Evolutionary conservation across 2,113 vertebrate species (phyloP).

Genomic region (Calonectris borealis): DNA sequence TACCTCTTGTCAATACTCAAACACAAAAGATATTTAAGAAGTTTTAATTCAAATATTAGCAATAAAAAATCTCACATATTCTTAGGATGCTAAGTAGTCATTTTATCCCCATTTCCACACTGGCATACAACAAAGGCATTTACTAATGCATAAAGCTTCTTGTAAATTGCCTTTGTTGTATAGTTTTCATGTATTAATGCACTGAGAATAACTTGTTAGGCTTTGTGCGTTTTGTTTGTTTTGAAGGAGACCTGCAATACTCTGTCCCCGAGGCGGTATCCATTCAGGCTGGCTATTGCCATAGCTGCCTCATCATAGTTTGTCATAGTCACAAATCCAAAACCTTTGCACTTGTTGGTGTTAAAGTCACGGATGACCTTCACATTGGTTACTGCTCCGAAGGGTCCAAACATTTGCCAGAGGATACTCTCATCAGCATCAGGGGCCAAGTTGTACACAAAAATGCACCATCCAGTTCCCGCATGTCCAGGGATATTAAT

Average conservation of each 20-base stretch:
- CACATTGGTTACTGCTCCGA: constrained; percentile 98
- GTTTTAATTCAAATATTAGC: constrained; percentile 88
- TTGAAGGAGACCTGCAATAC: constrained; percentile 99
- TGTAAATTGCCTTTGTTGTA: constrained; percentile 84
- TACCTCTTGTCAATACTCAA: constrained; percentile 84
- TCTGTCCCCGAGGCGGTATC: constrained; percentile 97
- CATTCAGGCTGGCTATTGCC: constrained; percentile 98
- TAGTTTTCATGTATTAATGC: constrained; percentile 88
- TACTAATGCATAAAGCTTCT: constrained; percentile 79
- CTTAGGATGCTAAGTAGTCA: constrained; percentile 89
- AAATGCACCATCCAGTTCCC: constrained; percentile 98
- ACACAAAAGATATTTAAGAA: constrained; percentile 89
- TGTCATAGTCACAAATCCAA: constrained; percentile 99
- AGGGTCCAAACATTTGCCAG: constrained; percentile 99
- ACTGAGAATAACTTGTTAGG: constrained; percentile 85
- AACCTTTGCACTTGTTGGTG: constrained; percentile 99
- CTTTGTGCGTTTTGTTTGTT: constrained; percentile 99
- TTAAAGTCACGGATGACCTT: constrained; percentile 99
- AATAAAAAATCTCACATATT: constrained; percentile 87
- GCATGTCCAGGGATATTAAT: constrained; percentile 97
- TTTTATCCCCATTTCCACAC: constrained; percentile 90
- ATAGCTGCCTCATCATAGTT: constrained; percentile 99
- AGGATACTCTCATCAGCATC: constrained; percentile 98
- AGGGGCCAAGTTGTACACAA: constrained; percentile 98
- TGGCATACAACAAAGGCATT: constrained; percentile 90